Evolutionary conservation across 2,797 vertebrate genomes (phyloP).

Genomic region (Nyctibius grandis): DNA sequence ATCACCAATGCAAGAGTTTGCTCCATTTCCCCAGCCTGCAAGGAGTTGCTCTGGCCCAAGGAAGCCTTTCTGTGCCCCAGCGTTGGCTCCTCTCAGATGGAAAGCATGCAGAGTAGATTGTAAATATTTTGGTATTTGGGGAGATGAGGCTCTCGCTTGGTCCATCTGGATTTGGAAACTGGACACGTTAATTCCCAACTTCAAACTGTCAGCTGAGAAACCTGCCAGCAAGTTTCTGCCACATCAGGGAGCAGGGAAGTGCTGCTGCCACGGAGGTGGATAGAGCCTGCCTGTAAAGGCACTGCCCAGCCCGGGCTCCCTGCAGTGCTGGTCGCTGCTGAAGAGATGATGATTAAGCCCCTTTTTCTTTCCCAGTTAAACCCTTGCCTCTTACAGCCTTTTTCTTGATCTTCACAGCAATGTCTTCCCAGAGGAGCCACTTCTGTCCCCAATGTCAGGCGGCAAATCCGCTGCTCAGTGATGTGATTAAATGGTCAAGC

Average conservation of each 20-base stretch:
- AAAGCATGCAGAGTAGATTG: not conserved
- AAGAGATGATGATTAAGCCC: not conserved
- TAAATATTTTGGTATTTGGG: not conserved
- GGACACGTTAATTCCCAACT: not conserved
- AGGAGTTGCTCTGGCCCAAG: not conserved
- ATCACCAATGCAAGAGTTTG: accelerated
- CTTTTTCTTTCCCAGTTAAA: not conserved
- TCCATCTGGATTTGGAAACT: not conserved
- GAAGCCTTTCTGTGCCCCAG: not conserved
- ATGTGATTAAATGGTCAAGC: not conserved
- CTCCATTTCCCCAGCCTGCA: not conserved
- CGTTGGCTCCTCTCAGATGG: not conserved
- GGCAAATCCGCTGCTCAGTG: not conserved
- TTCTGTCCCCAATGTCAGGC: not conserved
- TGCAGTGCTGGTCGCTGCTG: not conserved
- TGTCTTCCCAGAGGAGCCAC: not conserved
- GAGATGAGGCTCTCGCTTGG: not conserved
- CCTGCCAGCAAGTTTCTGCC: not conserved
- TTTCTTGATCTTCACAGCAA: not conserved
- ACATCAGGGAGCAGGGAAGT: not conserved
- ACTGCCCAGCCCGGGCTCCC: not conserved
- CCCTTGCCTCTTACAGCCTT: not conserved
- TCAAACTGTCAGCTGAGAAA: not conserved
- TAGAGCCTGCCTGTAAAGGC: not conserved
- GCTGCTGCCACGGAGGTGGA: not conserved